These are phyloP conservation scores for Typhlichthys eigenmanni DNA, from an alignment of 2,797 vertebrate genomes.

Conservation along the genomic window DNA sequence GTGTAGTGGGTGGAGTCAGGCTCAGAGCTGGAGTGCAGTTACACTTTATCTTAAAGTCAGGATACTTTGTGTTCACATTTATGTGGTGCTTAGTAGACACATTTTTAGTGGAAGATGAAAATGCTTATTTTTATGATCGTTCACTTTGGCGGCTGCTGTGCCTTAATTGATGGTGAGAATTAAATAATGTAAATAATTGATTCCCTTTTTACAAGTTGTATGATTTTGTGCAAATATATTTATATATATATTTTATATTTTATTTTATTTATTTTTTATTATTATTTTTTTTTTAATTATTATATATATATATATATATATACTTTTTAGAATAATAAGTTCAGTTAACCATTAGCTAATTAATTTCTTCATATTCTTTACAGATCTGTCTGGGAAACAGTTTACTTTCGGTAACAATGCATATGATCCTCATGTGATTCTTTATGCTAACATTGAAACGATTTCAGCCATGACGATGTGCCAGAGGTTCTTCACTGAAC, in stretches of 20 bases:
- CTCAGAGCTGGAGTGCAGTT: no score
- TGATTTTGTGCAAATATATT: neutral
- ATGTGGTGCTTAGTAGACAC: no score
- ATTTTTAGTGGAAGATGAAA: neutral
- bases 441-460: neutral
- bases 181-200: neutral
- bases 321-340: no score
- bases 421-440: neutral
- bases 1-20: no score
- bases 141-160: neutral
- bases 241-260: no score
- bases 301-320: no score
- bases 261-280: no score
- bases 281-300: no score
- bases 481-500: conserved; percentile 4
- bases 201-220: neutral
- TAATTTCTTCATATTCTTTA: neutral
- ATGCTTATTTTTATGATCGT: neutral
- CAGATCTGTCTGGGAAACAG: neutral
- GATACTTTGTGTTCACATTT: no score
- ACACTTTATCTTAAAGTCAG: no score
- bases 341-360: neutral
- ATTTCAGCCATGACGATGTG: conserved; percentile 1
- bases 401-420: neutral
- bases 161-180: conserved; percentile 1